Base-by-base conservation (phyloP, 2,888 invertebrate species). In the Morpho deidamia region DNA sequence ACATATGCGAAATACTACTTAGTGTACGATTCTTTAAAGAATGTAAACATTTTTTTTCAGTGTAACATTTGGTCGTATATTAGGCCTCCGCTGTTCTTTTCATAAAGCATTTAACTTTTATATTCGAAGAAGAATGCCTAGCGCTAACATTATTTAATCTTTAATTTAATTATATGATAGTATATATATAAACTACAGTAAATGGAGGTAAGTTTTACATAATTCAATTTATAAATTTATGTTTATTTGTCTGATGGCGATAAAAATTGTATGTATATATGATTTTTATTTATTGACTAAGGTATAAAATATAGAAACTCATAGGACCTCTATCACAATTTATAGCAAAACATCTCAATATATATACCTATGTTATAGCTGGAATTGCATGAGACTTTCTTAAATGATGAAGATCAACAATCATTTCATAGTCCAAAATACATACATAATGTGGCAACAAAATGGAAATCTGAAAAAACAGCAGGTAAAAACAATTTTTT, bases 171-270 rank as follows among this genome's bases (percentile, higher is more conserved):
- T 40, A 44, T 46, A 40, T 34, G 34, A 40, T 49, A 11, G 12
- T 44, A 11, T 44, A 44, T 44, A 51, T 50, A 43, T 44, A 12
- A 44, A 44, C 33, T 45, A 40, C 11, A 61, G 59, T 67, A 74
- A 74, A 85, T 84, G 85, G 85, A 84, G 83, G 85, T 85, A 76
- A 58, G 62, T 39, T 47, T 45, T 53, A 42, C 4, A 5, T 5
- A 5, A 23, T 23, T 5, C 3, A 23, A 0, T 1, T 23, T 23
- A 23, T 23, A 23, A 23, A 23, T 23, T 23, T 23, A 5, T 23
- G 23, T 23, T 23, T 5, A 23, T 5, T 23, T 23, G 23, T 0
- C 23, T 23, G 23, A 14, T 14, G 14, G 5, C 23, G 23, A 5
- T 23, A 23, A 23, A 23, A 23, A 1, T 23, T 23, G 1, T 23